Evolutionary conservation across 2,888 invertebrate genomes (phyloP).

Genomic region (Brachylomia viminalis): DNA sequence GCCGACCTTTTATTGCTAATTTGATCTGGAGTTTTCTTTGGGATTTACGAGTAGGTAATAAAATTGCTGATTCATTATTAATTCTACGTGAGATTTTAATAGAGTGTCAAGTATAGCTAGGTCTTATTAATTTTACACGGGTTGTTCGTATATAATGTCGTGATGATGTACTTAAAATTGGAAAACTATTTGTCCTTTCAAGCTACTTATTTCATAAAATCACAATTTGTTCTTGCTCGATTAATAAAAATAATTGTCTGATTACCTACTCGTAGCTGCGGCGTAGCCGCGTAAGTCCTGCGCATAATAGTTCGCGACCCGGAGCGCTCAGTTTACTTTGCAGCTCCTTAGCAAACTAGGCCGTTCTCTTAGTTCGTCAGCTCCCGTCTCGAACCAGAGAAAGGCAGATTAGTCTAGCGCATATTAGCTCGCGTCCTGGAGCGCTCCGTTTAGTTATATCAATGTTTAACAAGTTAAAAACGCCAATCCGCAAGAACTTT

Average conservation of each 20-base stretch:
- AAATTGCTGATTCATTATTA: constrained; percentile 25
- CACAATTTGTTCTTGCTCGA: neutral
- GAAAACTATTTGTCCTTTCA: too few relatives aligned
- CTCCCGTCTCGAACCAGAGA: too few relatives aligned
- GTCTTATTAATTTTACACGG: neutral
- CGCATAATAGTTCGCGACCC: too few relatives aligned
- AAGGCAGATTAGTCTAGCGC: too few relatives aligned
- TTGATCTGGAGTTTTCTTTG: constrained; percentile 52
- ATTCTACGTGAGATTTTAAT: neutral
- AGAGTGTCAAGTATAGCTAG: neutral
- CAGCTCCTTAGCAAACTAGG: too few relatives aligned
- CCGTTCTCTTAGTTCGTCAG: too few relatives aligned
- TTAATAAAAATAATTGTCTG: neutral
- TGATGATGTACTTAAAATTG: neutral
- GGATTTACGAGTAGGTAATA: constrained; percentile 27
- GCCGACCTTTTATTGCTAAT: constrained; percentile 67
- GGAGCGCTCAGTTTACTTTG: too few relatives aligned
- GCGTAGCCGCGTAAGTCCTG: too few relatives aligned
- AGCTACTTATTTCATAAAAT: neutral
- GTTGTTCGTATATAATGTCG: neutral
- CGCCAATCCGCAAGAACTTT: constrained; percentile 41
- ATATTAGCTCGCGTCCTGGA: too few relatives aligned
- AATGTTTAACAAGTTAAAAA: constrained; percentile 21
- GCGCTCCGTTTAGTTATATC: too few relatives aligned
- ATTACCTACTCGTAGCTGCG: too few relatives aligned